These are phyloP conservation scores for Aphelocoma californica DNA, from an alignment of 2,797 vertebrate genomes.

Conservation along the genomic window DNA sequence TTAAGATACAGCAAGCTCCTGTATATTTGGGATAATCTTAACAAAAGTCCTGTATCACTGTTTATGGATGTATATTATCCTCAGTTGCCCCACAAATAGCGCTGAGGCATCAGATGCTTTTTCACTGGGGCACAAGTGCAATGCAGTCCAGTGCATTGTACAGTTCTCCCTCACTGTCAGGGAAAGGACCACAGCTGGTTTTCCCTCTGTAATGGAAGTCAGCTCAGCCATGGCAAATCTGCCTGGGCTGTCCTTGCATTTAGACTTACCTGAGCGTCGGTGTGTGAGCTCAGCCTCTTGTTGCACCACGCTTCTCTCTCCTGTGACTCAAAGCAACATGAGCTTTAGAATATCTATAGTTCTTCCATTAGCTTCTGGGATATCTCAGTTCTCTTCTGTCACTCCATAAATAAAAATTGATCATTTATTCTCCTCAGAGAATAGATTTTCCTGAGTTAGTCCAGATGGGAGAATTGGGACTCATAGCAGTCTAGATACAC, in stretches of 20 bases:
- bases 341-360: neutral
- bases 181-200: neutral
- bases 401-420: conserved; percentile 26
- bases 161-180: neutral
- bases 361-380: neutral
- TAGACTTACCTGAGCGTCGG: rapidly evolving
- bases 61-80: neutral
- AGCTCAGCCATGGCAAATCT: neutral
- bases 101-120: neutral
- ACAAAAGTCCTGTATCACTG: neutral
- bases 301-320: neutral
- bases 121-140: neutral
- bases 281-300: neutral
- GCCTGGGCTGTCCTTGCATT: neutral
- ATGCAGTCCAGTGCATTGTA: neutral
- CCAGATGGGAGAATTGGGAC: conserved; percentile 18
- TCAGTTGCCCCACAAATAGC: neutral
- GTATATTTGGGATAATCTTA: neutral
- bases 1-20: neutral
- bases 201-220: neutral
- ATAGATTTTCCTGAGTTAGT: neutral
- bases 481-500: neutral
- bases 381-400: neutral
- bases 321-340: neutral
- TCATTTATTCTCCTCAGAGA: conserved; percentile 23